These are phyloP conservation scores for Eristalis arbustorum DNA, from an alignment of 2,888 invertebrate species.

Conservation along the genomic window DNA sequence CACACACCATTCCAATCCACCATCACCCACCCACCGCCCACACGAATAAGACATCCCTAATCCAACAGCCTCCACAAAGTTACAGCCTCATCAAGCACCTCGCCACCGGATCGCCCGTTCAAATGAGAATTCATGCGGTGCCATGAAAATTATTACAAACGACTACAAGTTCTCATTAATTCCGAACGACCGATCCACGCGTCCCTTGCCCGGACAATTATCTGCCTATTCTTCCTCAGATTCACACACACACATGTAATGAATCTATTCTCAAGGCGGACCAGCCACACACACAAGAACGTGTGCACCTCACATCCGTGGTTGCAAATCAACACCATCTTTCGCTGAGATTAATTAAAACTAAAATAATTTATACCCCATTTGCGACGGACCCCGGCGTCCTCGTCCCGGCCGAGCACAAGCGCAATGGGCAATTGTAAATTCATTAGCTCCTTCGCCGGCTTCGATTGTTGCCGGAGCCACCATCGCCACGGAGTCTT, in stretches of 20 bases:
- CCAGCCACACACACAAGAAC: neutral
- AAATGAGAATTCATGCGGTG: constrained; percentile 56
- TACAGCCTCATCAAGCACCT: neutral
- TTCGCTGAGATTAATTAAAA: constrained; percentile 69
- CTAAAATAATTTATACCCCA: constrained; percentile 69
- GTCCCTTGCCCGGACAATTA: neutral
- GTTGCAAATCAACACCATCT: constrained; percentile 66
- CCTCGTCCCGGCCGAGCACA: neutral
- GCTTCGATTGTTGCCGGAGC: constrained; percentile 43
- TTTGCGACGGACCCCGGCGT: constrained; percentile 38
- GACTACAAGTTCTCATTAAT: constrained; percentile 46
- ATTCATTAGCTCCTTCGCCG: constrained; percentile 67
- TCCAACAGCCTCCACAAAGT: too few species aligned
- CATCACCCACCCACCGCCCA: too few species aligned
- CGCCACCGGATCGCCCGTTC: neutral
- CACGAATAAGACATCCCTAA: neutral
- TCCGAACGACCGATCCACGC: constrained; percentile 4
- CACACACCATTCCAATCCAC: too few species aligned
- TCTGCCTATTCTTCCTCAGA: neutral
- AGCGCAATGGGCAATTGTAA: constrained; percentile 59
- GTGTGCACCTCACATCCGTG: constrained; percentile 23
- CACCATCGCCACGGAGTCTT: constrained; percentile 10
- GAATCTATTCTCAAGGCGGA: constrained; percentile 64
- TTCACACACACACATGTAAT: constrained; percentile 25
- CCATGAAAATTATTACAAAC: constrained; percentile 56